A percentile compares a stretch with the other conserved stretches of the same genome.
phyloP scores from a whole-genome alignment of 2,888 invertebrate species.

The Pinctada fucata region DNA sequence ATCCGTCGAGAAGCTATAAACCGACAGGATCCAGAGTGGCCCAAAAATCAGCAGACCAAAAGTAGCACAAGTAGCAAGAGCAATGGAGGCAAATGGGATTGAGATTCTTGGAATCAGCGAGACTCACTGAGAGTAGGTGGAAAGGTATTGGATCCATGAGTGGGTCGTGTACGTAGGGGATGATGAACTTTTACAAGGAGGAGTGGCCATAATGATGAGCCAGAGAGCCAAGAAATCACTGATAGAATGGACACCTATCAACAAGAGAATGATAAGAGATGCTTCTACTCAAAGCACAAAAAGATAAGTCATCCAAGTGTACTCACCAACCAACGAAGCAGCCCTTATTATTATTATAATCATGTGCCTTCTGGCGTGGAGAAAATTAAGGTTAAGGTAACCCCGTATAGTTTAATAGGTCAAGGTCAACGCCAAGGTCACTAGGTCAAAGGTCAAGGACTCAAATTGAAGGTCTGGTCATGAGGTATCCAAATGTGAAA shows the following conservation, averaged over 20 bases:
- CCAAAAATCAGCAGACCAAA: not conserved
- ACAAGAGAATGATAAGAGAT: constrained; percentile 18
- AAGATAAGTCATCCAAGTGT: not conserved
- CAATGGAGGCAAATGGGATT: constrained; percentile 17
- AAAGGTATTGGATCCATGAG: constrained; percentile 1
- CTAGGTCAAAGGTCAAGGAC: no score
- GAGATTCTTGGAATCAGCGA: constrained; percentile 18
- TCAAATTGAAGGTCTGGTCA: no score
- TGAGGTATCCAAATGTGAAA: no score
- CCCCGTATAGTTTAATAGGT: no score
- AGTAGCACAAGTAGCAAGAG: constrained; percentile 23
- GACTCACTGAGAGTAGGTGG: constrained; percentile 18
- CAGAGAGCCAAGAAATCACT: constrained; percentile 13
- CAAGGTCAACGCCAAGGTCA: no score
- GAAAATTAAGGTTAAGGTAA: no score
- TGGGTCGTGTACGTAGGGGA: constrained; percentile 6
- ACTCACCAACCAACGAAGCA: constrained; percentile 10
- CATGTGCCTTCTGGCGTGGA: no score
- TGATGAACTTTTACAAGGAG: constrained; percentile 8
- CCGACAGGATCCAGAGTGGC: constrained; percentile 2
- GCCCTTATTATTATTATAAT: no score
- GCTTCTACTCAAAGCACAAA: constrained; percentile 12
- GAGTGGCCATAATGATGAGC: constrained; percentile 18
- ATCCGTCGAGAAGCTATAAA: constrained; percentile 5
- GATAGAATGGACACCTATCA: constrained; percentile 26